Evolutionary conservation across 2,888 invertebrate genomes (phyloP).

Genomic region (Tipula lateralis): DNA sequence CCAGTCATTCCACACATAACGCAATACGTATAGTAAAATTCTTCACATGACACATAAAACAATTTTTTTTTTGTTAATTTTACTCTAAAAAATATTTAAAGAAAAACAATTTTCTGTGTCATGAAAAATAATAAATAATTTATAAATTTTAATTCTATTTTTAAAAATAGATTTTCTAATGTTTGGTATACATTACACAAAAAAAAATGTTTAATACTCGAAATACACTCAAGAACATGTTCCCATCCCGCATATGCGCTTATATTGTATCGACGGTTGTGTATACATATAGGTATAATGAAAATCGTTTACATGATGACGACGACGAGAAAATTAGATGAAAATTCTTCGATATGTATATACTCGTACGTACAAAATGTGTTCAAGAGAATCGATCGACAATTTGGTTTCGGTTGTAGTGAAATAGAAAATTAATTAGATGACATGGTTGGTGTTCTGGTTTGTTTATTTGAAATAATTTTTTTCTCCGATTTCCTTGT

Average conservation of each 20-base stretch:
- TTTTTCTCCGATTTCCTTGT: neutral
- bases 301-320: neutral
- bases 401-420: neutral
- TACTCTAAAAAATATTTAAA: neutral
- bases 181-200: neutral
- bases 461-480: neutral
- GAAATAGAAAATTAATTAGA: conserved; percentile 19
- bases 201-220: neutral
- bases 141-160: conserved; percentile 1
- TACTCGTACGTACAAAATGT: too few species aligned
- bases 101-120: neutral
- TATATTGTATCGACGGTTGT: neutral
- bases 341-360: neutral
- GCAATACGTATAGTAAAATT: neutral
- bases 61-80: neutral
- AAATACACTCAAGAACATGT: neutral
- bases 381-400: neutral
- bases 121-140: conserved; percentile 19
- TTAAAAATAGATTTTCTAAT: conserved; percentile 11
- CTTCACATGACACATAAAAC: neutral
- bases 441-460: conserved; percentile 15
- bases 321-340: neutral
- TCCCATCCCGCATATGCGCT: neutral
- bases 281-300: neutral
- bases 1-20: neutral